Percentiles rank a stretch among this genome's conserved stretches.
phyloP scores from a whole-genome alignment of 2,888 invertebrate genomes.

The Deroplatys truncata region DNA sequence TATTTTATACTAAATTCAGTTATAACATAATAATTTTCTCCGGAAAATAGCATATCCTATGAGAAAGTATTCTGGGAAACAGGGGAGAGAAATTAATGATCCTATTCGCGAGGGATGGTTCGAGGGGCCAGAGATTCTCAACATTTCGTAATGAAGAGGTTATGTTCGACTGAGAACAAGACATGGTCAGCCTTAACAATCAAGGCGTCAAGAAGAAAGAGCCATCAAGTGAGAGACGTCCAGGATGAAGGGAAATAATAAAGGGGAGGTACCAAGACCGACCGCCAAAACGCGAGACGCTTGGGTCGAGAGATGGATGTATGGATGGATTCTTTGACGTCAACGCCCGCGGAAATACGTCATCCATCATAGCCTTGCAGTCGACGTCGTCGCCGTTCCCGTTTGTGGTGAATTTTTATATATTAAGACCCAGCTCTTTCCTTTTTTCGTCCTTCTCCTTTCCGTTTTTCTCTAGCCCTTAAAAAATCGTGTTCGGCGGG shows the following conservation, averaged over 20 bases:
- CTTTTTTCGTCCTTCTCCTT: background rate
- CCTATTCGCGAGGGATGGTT: background rate
- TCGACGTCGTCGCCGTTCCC: background rate
- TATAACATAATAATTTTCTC: too few species aligned
- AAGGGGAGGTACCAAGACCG: background rate
- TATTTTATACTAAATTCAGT: too few species aligned
- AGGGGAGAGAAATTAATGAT: too few species aligned
- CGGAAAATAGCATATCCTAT: too few species aligned
- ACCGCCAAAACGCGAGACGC: background rate
- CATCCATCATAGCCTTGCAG: slow-evolving; percentile 17
- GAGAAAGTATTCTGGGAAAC: too few species aligned
- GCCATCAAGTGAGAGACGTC: background rate
- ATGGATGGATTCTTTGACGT: slow-evolving; percentile 23
- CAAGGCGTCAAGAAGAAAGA: background rate
- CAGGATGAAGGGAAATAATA: background rate
- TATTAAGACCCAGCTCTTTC: slow-evolving; percentile 6
- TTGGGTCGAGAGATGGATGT: slow-evolving; percentile 9
- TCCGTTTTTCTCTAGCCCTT: background rate
- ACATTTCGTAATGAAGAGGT: background rate
- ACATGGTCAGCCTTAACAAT: background rate
- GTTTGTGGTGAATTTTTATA: slow-evolving; percentile 16
- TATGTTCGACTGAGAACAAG: background rate
- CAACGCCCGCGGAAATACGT: slow-evolving; percentile 24
- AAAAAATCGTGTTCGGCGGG: too few species aligned
- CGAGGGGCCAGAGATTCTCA: background rate